Evolutionary conservation across 1,140 invertebrate species (phyloP).

Genomic region (Brachionus koreanus): DNA sequence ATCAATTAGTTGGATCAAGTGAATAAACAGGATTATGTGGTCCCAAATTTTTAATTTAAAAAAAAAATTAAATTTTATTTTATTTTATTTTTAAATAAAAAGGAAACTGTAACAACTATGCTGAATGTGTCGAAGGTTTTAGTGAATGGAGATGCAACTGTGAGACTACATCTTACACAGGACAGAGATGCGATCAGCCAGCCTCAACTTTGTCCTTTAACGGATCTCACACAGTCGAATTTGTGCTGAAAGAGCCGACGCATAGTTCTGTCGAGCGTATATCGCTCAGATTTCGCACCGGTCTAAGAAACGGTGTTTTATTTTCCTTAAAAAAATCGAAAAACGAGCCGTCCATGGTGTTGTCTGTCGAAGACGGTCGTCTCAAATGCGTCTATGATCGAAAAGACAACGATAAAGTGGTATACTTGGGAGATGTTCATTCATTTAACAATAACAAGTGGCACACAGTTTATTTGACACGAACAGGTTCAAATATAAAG

Average conservation of each 20-base stretch:
- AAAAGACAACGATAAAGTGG: slow-evolving; percentile 1
- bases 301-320: slow-evolving; percentile 23
- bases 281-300: not conserved
- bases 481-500: not conserved
- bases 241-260: not conserved
- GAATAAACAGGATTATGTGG: no score
- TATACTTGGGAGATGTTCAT: not conserved
- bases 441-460: slow-evolving; percentile 40
- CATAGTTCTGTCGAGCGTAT: not conserved
- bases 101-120: not conserved
- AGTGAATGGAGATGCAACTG: not conserved
- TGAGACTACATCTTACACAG: not conserved
- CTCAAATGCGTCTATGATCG: slow-evolving; percentile 29
- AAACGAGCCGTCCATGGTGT: not conserved
- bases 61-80: no score
- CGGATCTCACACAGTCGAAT: slow-evolving; percentile 9
- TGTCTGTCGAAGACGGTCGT: slow-evolving; percentile 28
- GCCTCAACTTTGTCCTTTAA: slow-evolving; percentile 41
- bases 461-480: not conserved
- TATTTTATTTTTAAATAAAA: no score
- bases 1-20: no score
- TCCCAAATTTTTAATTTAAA: no score
- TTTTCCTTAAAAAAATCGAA: slow-evolving; percentile 23
- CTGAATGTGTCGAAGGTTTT: slow-evolving; percentile 28
- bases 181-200: not conserved